Evolutionary conservation across 2,797 vertebrate species (phyloP).

Genomic region (Urosaurus nigricauda): DNA sequence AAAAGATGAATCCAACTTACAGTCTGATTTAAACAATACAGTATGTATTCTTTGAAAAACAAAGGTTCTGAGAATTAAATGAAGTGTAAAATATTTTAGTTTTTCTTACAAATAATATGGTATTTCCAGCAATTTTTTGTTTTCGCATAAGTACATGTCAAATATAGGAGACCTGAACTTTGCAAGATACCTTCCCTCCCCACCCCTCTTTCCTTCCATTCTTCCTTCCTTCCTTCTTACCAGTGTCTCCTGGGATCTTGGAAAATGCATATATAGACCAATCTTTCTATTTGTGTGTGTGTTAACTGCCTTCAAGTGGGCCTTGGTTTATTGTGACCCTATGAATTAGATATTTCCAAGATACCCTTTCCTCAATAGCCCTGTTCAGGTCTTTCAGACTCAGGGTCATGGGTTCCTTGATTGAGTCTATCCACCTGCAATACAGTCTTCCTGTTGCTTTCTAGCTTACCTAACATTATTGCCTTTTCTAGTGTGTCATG

Average conservation of each 20-base stretch:
- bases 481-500: too few species aligned
- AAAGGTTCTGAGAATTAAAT: background rate
- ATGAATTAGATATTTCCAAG: too few species aligned
- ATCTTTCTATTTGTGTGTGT: background rate
- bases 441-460: too few species aligned
- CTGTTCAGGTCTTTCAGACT: too few species aligned
- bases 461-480: too few species aligned
- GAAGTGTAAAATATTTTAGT: background rate
- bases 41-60: accelerated
- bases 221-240: background rate
- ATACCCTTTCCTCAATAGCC: too few species aligned
- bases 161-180: background rate
- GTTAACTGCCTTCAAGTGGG: too few species aligned
- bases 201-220: background rate
- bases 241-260: background rate
- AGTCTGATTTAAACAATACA: accelerated
- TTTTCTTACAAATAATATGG: background rate
- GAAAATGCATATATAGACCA: background rate
- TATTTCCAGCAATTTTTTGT: background rate
- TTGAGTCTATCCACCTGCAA: too few species aligned
- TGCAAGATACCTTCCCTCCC: background rate
- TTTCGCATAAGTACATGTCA: background rate
- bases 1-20: background rate
- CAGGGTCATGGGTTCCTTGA: too few species aligned
- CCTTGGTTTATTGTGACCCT: too few species aligned